Evolutionary conservation across 2,113 vertebrate genomes (phyloP).

Genomic region (Recurvirostra avosetta): DNA sequence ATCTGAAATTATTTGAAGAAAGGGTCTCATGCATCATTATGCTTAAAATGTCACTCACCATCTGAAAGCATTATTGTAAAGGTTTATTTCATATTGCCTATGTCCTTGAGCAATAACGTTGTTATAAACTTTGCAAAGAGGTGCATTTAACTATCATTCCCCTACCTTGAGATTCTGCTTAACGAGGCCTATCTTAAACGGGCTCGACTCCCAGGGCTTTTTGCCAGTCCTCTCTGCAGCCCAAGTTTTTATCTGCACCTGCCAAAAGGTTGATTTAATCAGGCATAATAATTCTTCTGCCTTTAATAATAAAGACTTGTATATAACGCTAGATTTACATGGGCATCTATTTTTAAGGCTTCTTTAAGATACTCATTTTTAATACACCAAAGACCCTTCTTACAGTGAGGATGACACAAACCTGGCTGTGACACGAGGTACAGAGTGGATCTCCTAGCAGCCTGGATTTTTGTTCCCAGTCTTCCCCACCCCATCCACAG

Average conservation of each 20-base stretch:
- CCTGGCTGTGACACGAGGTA: background rate
- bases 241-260: background rate
- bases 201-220: background rate
- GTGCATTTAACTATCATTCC: background rate
- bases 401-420: background rate
- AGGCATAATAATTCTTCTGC: background rate
- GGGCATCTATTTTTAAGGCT: background rate
- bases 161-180: background rate
- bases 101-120: background rate
- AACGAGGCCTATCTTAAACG: conserved; percentile 15
- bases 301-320: background rate
- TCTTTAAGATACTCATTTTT: background rate
- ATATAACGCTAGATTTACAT: background rate
- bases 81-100: background rate
- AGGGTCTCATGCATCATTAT: background rate
- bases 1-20: background rate
- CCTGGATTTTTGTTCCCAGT: background rate
- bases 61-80: background rate
- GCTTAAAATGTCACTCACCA: background rate
- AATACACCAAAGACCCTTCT: background rate
- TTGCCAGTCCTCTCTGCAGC: background rate
- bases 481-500: background rate
- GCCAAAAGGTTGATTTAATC: background rate
- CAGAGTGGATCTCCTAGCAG: background rate
- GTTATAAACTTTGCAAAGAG: background rate